These are phyloP conservation scores for Ctenomys sociabilis DNA, from an alignment of 2,113 vertebrate genomes.

Conservation along the genomic window DNA sequence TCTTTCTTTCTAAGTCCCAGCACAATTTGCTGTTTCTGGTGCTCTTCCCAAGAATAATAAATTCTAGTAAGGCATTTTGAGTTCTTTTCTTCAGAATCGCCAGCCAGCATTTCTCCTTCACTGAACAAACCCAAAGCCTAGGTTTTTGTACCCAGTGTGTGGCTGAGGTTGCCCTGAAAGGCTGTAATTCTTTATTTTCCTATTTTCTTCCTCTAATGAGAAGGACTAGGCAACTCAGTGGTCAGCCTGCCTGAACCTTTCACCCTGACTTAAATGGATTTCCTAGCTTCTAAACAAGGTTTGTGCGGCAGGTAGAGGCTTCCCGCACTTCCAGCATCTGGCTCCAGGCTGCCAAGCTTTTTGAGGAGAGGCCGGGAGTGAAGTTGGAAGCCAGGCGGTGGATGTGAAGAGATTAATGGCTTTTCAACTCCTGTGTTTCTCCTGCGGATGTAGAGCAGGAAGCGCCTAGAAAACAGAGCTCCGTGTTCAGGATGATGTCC, in stretches of 20 bases:
- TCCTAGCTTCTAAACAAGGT: constrained; percentile 35
- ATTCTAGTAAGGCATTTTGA: background rate
- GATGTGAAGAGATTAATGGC: background rate
- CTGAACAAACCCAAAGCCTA: background rate
- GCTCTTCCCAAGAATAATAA: constrained; percentile 53
- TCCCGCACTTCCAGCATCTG: background rate
- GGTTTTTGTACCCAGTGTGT: background rate
- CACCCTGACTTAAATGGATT: background rate
- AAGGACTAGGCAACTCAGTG: background rate
- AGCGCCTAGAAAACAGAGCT: background rate
- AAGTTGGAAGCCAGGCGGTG: background rate
- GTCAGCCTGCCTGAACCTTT: background rate
- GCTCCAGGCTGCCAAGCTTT: background rate
- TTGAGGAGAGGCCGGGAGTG: background rate
- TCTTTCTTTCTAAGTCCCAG: background rate
- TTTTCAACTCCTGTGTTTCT: background rate
- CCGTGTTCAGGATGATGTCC: background rate
- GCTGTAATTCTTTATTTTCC: background rate
- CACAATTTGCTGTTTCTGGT: constrained; percentile 31
- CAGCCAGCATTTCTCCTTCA: background rate
- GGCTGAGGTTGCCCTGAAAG: background rate
- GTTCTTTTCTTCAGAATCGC: constrained; percentile 8
- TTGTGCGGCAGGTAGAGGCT: background rate
- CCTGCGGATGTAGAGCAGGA: background rate
- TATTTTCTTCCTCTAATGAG: constrained; percentile 38